A percentile compares a stretch with the other conserved stretches of the same genome.
phyloP scores from a whole-genome alignment of 2,113 vertebrate species.

The Labrus mixtus region DNA sequence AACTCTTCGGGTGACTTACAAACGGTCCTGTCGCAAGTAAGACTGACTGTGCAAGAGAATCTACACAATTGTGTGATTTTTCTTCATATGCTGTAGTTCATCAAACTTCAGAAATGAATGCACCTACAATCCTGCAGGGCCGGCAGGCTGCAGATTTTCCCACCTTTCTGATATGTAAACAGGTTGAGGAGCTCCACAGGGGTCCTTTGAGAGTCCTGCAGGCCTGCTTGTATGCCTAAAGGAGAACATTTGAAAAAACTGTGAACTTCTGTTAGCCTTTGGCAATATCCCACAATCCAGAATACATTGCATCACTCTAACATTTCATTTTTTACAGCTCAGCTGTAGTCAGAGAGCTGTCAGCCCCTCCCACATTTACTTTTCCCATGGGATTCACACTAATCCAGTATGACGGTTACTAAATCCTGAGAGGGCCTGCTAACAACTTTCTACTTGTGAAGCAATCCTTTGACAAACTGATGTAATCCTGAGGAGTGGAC shows the following conservation, averaged over 20 bases:
- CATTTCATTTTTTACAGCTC: neutral
- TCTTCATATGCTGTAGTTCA: no score
- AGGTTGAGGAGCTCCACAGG: neutral
- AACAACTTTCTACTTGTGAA: conserved; percentile 43
- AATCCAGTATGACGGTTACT: conserved; percentile 46
- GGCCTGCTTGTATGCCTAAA: neutral
- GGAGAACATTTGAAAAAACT: neutral
- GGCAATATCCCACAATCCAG: conserved; percentile 27
- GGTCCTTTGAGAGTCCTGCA: neutral
- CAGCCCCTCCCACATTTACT: conserved; percentile 37
- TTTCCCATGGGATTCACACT: conserved; percentile 59
- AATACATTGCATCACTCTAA: neutral
- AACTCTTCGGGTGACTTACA: neutral
- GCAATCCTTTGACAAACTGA: conserved; percentile 14
- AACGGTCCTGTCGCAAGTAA: no score
- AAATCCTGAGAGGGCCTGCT: conserved; percentile 43
- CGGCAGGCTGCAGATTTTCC: no score
- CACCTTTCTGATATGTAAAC: no score
- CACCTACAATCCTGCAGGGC: no score
- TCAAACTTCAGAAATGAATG: no score
- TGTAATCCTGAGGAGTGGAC: conserved; percentile 1
- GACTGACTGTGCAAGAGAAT: no score
- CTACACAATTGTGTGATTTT: no score
- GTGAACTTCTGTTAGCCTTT: conserved; percentile 20
- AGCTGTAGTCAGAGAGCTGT: neutral